A percentile compares a stretch with the other conserved stretches of the same genome.
phyloP scores from a whole-genome alignment of 2,888 invertebrate genomes.

The Drosophila gaucha region DNA sequence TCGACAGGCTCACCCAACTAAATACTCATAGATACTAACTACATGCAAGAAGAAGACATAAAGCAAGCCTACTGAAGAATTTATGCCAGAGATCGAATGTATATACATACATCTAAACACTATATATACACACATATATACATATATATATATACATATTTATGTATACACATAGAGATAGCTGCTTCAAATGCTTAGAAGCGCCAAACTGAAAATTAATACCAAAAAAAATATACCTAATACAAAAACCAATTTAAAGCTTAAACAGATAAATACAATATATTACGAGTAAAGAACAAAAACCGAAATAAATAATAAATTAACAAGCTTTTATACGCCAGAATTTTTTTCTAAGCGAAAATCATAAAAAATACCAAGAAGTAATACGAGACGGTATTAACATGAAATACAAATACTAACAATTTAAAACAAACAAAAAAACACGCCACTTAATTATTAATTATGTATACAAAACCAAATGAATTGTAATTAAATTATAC shows the following conservation, averaged over 20 bases:
- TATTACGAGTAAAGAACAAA: constrained; percentile 8
- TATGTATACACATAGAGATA: constrained; percentile 26
- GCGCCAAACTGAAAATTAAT: constrained; percentile 49
- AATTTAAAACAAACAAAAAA: constrained; percentile 13
- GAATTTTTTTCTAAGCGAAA: constrained; percentile 71
- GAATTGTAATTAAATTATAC: constrained; percentile 42
- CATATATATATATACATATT: constrained; percentile 40
- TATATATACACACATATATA: constrained; percentile 34
- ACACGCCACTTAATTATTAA: constrained; percentile 43
- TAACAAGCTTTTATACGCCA: constrained; percentile 75
- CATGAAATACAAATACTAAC: constrained; percentile 28
- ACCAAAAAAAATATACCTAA: constrained; percentile 19
- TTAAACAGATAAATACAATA: constrained; percentile 20
- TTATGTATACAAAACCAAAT: constrained; percentile 43
- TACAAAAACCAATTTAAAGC: constrained; percentile 30
- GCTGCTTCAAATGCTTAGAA: constrained; percentile 53
- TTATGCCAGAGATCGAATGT: constrained; percentile 61
- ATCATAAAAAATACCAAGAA: constrained; percentile 33
- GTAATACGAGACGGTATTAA: constrained; percentile 41
- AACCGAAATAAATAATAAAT: constrained; percentile 29
- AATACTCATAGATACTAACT: constrained; percentile 31
- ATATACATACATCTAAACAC: constrained; percentile 43
- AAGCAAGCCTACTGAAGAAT: constrained; percentile 38
- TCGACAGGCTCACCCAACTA: constrained; percentile 17
- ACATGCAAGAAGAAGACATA: constrained; percentile 13